phyloP scores from a whole-genome alignment of 2,888 invertebrate genomes.

The Magallana nippona region DNA sequence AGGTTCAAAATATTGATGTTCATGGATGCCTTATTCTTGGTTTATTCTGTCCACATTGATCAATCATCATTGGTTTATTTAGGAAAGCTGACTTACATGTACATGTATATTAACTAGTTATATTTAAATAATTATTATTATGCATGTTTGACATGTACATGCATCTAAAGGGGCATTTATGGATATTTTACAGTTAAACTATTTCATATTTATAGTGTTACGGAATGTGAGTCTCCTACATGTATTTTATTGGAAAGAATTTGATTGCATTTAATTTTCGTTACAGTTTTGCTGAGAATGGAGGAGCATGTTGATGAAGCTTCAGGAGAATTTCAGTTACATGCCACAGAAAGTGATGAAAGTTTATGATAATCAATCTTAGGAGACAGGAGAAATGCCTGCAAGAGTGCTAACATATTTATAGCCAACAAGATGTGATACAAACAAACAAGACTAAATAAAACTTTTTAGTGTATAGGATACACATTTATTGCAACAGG shows the following conservation, averaged over 20 bases:
- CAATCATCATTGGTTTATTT: too few species aligned
- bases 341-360: constrained; percentile 80
- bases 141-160: too few species aligned
- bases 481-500: constrained; percentile 5
- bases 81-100: too few species aligned
- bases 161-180: too few species aligned
- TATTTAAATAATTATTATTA: too few species aligned
- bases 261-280: background rate
- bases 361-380: constrained; percentile 74
- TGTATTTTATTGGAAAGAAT: too few species aligned
- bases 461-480: background rate
- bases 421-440: constrained; percentile 10
- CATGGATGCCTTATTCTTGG: background rate
- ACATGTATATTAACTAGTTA: too few species aligned
- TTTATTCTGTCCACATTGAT: too few species aligned
- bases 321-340: constrained; percentile 76
- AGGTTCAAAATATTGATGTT: background rate
- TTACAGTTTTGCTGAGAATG: constrained; percentile 43
- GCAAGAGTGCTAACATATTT: constrained; percentile 11
- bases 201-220: too few species aligned
- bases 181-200: too few species aligned
- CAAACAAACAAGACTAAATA: background rate
- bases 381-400: background rate
- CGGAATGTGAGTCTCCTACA: too few species aligned
- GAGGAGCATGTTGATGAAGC: constrained; percentile 50